Conservation (phyloP, 2,113 vertebrate genomes). For the Chauna torquata region DNA sequence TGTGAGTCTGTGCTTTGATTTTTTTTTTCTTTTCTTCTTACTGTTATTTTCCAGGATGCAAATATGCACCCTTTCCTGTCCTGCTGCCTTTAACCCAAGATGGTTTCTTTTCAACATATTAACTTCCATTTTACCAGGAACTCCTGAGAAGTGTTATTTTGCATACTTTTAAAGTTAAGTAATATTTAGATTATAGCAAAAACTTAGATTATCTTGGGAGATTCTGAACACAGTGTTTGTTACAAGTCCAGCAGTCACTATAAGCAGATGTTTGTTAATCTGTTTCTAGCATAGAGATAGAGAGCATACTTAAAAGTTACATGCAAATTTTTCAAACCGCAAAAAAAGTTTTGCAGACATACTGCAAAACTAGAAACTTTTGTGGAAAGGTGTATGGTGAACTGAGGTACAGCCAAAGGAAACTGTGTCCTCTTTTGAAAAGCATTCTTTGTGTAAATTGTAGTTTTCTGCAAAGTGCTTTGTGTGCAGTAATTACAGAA, state of each 20-base stretch:
- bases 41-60: background rate
- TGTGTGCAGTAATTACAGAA: background rate
- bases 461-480: background rate
- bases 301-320: background rate
- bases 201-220: background rate
- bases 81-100: background rate
- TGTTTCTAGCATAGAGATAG: background rate
- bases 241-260: background rate
- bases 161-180: background rate
- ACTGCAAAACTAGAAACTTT: background rate
- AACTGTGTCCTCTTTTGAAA: background rate
- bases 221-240: background rate
- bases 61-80: background rate
- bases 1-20: background rate
- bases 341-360: background rate
- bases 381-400: background rate
- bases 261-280: background rate
- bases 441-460: background rate
- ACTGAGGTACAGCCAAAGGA: background rate
- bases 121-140: background rate
- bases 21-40: background rate
- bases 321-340: background rate
- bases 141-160: background rate
- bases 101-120: background rate
- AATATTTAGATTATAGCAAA: background rate